Conservation (phyloP, 2,797 vertebrate species). For the Platyrinchus mystaceus region DNA sequence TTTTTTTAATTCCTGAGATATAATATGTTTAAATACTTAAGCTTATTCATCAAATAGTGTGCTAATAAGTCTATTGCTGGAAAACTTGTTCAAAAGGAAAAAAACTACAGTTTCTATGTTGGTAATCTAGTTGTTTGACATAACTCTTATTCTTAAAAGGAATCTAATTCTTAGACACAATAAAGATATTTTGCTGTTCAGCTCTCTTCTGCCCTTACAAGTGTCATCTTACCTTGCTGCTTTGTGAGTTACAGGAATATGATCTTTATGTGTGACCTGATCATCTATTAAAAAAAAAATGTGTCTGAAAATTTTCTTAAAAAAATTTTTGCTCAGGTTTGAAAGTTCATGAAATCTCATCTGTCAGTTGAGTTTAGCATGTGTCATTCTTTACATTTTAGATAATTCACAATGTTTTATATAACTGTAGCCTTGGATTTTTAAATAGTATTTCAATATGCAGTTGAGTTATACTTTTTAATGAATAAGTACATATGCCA, state of each 20-base stretch:
- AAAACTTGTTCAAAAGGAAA: conserved; percentile 6
- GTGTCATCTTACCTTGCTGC: background rate
- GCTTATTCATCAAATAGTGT: background rate
- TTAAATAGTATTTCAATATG: conserved; percentile 29
- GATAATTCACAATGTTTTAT: conserved; percentile 35
- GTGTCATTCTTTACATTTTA: conserved; percentile 25
- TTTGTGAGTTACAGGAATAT: background rate
- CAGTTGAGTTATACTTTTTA: background rate
- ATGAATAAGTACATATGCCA: background rate
- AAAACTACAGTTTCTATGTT: background rate
- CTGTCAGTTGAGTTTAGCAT: background rate
- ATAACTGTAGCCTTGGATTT: background rate
- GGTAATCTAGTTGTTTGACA: conserved; percentile 42
- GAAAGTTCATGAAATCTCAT: conserved; percentile 17
- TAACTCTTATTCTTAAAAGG: conserved; percentile 36
- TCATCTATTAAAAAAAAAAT: conserved; percentile 19
- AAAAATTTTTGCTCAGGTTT: conserved; percentile 27
- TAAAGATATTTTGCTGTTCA: conserved; percentile 9
- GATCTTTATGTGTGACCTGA: background rate
- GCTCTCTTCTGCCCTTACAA: background rate
- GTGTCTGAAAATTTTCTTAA: conserved; percentile 43
- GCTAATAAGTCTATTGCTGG: background rate
- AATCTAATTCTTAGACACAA: conserved; percentile 37
- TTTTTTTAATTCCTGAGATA: background rate
- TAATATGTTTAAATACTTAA: background rate